Percentiles rank a stretch among this genome's conserved stretches.
phyloP scores from a whole-genome alignment of 2,797 vertebrate genomes.

The Petrocephalus sullivani region DNA sequence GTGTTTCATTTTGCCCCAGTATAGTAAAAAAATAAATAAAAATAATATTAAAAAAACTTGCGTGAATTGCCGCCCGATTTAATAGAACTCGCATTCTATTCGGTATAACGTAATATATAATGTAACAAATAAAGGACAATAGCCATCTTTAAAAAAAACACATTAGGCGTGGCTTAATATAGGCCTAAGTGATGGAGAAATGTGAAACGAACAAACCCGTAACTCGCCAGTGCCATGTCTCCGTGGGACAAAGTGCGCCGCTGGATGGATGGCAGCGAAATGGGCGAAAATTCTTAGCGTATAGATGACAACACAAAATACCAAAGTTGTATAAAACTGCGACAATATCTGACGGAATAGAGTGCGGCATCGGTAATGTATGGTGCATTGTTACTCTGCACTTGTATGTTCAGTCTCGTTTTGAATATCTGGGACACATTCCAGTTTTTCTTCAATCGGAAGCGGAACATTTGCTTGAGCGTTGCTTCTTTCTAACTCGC shows the following conservation, averaged over 20 bases:
- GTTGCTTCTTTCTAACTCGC: neutral
- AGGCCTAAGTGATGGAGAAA: neutral
- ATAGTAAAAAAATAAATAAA: neutral
- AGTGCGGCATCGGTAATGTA: neutral
- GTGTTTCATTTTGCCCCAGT: neutral
- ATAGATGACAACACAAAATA: neutral
- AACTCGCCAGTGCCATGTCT: neutral
- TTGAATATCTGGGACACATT: neutral
- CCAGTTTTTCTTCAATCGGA: neutral
- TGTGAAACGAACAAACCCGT: neutral
- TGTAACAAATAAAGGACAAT: neutral
- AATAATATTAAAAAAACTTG: neutral
- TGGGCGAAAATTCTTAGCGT: neutral
- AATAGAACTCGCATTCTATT: neutral
- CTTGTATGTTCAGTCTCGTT: neutral
- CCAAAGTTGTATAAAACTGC: neutral
- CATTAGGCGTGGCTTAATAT: neutral
- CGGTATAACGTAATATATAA: neutral
- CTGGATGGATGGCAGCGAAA: neutral
- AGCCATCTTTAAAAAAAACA: neutral
- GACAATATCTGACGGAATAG: neutral
- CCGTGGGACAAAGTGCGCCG: neutral
- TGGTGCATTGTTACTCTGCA: neutral
- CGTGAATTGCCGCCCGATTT: neutral
- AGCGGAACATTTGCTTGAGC: neutral